phyloP scores from a whole-genome alignment of 2,113 vertebrate genomes.

The Amphilophus citrinellus region DNA sequence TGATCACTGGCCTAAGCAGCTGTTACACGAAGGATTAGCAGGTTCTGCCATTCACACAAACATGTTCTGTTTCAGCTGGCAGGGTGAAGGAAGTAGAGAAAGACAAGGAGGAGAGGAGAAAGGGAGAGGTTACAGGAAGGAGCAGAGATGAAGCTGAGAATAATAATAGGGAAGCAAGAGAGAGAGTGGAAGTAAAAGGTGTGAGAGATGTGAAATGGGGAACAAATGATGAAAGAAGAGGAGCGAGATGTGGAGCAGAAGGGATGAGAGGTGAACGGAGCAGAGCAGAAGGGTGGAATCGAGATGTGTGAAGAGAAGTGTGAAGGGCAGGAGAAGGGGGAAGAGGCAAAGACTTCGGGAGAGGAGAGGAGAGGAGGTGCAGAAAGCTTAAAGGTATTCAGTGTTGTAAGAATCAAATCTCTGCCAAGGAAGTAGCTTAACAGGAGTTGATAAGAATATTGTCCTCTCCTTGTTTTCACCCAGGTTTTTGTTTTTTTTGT shows the following conservation, averaged over 20 bases:
- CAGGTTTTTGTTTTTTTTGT: slow-evolving; percentile 16
- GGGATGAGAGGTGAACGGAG: slow-evolving; percentile 46
- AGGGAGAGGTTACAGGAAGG: slow-evolving; percentile 30
- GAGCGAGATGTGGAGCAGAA: slow-evolving; percentile 37
- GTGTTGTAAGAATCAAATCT: slow-evolving; percentile 28
- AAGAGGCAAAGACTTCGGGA: slow-evolving; percentile 6
- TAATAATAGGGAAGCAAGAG: slow-evolving; percentile 5
- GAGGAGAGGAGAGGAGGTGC: background rate
- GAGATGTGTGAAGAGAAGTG: slow-evolving; percentile 52
- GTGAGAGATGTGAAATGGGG: slow-evolving; percentile 38
- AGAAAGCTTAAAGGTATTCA: slow-evolving; percentile 15
- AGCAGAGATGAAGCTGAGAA: slow-evolving; percentile 30
- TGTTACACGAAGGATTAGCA: slow-evolving; percentile 76
- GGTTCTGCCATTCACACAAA: slow-evolving; percentile 70
- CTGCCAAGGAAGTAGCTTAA: slow-evolving; percentile 39
- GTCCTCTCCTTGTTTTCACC: slow-evolving; percentile 27
- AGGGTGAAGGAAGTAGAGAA: slow-evolving; percentile 38
- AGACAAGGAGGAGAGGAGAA: slow-evolving; percentile 20
- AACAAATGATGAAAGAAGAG: slow-evolving; percentile 30
- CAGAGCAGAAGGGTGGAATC: slow-evolving; percentile 20
- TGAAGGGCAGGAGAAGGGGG: slow-evolving; percentile 32
- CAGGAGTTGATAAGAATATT: slow-evolving; percentile 40
- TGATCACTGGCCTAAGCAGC: slow-evolving; percentile 71
- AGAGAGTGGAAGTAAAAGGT: slow-evolving; percentile 22
- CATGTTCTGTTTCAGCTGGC: slow-evolving; percentile 61